phyloP scores from a whole-genome alignment of 2,888 invertebrate genomes.

The Girardia tigrina region DNA sequence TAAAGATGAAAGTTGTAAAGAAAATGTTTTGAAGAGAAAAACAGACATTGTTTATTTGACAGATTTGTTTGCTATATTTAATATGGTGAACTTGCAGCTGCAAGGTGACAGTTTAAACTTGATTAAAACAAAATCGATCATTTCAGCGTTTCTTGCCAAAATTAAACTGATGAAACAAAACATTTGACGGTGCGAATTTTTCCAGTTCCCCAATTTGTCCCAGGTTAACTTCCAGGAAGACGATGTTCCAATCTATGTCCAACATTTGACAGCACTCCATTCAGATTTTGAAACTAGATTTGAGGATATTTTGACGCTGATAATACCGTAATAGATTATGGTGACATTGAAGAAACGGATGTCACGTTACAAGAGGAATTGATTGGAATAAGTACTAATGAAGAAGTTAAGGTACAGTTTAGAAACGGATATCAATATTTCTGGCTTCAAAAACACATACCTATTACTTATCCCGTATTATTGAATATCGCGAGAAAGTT shows the following conservation, averaged over 20 bases:
- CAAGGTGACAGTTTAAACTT: background rate
- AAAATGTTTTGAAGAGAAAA: background rate
- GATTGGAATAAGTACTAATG: conserved; percentile 8
- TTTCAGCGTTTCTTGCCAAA: background rate
- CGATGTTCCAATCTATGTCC: background rate
- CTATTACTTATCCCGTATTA: background rate
- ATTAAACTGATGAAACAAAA: background rate
- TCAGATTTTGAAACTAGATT: conserved; percentile 15
- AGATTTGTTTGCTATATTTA: conserved; percentile 11
- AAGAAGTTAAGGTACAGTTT: conserved; percentile 3
- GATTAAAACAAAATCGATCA: background rate
- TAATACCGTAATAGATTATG: background rate
- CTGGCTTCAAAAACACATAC: background rate
- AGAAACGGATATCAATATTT: conserved; percentile 8
- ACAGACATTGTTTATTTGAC: background rate
- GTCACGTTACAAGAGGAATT: background rate
- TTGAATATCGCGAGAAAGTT: too few relatives aligned
- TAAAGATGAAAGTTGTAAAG: conserved; percentile 12
- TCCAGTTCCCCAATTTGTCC: background rate
- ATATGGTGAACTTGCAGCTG: conserved; percentile 8
- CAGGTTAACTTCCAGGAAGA: background rate
- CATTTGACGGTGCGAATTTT: background rate
- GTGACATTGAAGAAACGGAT: conserved; percentile 12
- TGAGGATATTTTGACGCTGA: conserved; percentile 13
- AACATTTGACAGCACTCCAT: background rate